Evolutionary conservation across 2,113 vertebrate genomes (phyloP), one percentile per base, ranked within the genome.

Genomic region (Illadopsis cleaveri): DNA sequence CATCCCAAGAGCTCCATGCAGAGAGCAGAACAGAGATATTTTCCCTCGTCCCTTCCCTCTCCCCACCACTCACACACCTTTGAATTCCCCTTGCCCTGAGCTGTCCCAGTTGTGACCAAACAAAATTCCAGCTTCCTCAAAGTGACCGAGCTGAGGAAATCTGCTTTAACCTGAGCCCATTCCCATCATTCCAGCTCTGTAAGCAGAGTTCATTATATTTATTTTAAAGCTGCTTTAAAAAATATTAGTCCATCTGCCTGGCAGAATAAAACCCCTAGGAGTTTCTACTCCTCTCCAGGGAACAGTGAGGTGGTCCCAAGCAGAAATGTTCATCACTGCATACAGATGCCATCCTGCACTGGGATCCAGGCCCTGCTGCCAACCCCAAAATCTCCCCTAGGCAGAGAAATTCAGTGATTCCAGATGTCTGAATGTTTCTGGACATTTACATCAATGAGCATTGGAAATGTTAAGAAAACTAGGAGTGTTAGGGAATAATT

Each of bases 161-260:
- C 50, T 51, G 38, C 69, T 84, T 95, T 84, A 30, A 27, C 51
- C 48, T 30, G 14, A 44, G 48, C 69, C 65, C 47, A 20, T 61
- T 68, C 75, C 38, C 58, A 30, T 17, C 86, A 48, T 4, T 47
- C 38, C 60, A 23, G 60, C 24, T 64, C 72, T 25, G 21, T 4
- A 48, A 64, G 56, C 31, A 2, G 2, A 60, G 53, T 31, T 95
- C 69, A 68, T 89, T 51, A 4, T 20, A 54, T 44, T 92, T 80
- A 71, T 51, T 84, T 92, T 79, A 94, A 85, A 92, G 69, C 61
- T 2, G 6, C 69, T 96, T 94, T 89, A 12, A 69, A 80, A 91
- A 90, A 73, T 82, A 73, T 80, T 77, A 71, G 61, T 71, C 48
- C 22, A 42, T 47, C 40, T 78, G 72, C 48, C 73, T 60, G 70